phyloP scores from a whole-genome alignment of 2,888 invertebrate species.

The Koerneria pararmatus region DNA sequence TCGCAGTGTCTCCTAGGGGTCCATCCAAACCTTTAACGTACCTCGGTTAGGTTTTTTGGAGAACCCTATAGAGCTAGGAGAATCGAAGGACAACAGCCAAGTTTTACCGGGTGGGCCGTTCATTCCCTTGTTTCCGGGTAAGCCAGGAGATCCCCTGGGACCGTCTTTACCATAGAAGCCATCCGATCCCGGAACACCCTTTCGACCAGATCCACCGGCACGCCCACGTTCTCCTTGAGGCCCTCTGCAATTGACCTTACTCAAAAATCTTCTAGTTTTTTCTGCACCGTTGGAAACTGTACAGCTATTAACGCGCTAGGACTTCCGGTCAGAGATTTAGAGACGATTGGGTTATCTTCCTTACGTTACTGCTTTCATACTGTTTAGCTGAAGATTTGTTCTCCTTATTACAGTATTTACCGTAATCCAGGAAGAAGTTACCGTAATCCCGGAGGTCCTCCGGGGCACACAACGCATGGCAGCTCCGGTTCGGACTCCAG shows the following conservation, averaged over 20 bases:
- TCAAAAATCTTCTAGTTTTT: too few species aligned
- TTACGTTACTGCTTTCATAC: too few species aligned
- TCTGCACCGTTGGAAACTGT: too few species aligned
- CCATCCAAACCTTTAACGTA: conserved; percentile 32
- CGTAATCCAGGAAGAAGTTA: too few species aligned
- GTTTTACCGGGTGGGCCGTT: conserved; percentile 41
- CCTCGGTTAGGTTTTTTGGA: background rate
- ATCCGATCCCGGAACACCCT: conserved; percentile 42
- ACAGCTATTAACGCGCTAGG: too few species aligned
- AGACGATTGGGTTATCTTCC: too few species aligned
- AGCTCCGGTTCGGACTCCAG: conserved; percentile 55
- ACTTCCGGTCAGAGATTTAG: too few species aligned
- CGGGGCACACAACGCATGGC: conserved; percentile 58
- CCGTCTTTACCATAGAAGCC: conserved; percentile 52
- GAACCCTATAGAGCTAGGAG: background rate
- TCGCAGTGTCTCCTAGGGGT: conserved; percentile 43
- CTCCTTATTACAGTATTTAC: too few species aligned
- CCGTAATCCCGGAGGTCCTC: conserved; percentile 57
- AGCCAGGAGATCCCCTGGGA: conserved; percentile 40
- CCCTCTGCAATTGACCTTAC: conserved; percentile 39
- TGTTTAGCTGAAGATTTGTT: too few species aligned
- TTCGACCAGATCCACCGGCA: conserved; percentile 40
- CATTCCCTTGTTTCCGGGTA: conserved; percentile 36
- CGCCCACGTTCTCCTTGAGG: conserved; percentile 58
- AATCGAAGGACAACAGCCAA: conserved; percentile 40